Percentiles rank a stretch among this genome's conserved stretches.
These are phyloP conservation scores for Gryllus bimaculatus DNA, from an alignment of 1,140 invertebrate genomes.

Conservation along the genomic window DNA sequence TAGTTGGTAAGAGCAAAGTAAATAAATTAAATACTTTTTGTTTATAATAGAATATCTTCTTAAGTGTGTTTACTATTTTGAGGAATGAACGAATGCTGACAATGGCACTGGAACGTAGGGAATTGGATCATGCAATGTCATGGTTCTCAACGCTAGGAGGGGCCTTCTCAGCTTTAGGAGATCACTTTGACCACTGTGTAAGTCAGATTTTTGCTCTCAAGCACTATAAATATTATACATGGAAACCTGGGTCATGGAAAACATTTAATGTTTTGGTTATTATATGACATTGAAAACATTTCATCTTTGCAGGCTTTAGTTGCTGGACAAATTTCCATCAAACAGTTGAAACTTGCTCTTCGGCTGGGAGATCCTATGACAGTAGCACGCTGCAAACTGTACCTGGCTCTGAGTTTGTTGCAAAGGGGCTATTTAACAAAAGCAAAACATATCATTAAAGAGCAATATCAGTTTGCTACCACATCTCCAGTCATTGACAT, in stretches of 20 bases:
- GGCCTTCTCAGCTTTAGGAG: conserved; percentile 86
- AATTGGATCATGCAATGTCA: conserved; percentile 77
- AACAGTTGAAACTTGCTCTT: conserved; percentile 70
- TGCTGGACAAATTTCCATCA: conserved; percentile 75
- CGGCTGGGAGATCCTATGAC: conserved; percentile 69
- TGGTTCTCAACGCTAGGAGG: conserved; percentile 95
- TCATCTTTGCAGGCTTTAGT: conserved; percentile 55
- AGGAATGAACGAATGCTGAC: conserved; percentile 35
- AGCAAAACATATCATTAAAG: conserved; percentile 55
- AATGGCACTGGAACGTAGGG: conserved; percentile 51
- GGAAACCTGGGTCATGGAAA: neutral
- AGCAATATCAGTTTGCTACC: conserved; percentile 49
- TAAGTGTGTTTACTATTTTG: conserved; percentile 7
- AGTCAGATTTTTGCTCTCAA: conserved; percentile 31
- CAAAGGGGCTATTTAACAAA: conserved; percentile 59
- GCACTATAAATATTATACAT: neutral
- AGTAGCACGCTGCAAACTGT: conserved; percentile 70
- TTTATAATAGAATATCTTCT: neutral
- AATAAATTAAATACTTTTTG: neutral
- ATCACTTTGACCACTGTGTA: conserved; percentile 70
- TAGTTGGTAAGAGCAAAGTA: neutral
- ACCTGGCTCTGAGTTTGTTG: conserved; percentile 75
- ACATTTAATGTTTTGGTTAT: neutral
- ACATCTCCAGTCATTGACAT: conserved; percentile 39
- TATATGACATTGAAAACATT: neutral